Conservation (phyloP, 2,797 vertebrate genomes). For the Rhadinocentrus ornatus region DNA sequence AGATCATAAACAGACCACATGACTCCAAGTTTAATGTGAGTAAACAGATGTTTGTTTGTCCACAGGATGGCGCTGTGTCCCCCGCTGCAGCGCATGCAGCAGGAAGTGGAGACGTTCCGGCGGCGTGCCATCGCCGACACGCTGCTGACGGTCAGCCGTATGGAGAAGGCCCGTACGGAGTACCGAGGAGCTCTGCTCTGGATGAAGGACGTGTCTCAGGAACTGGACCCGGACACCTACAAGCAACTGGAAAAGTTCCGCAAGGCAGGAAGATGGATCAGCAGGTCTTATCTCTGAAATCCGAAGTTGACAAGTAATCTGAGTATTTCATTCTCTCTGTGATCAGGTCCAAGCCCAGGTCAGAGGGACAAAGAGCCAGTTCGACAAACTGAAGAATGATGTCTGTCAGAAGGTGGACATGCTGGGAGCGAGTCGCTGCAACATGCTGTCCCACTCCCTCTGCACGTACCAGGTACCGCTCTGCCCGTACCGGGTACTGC, state of each 20-base stretch:
- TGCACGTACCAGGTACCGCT: too few relatives aligned
- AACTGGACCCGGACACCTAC: conserved; percentile 89
- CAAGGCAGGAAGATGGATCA: conserved; percentile 72
- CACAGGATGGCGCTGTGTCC: conserved; percentile 83
- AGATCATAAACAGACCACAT: background rate
- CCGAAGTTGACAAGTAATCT: too few relatives aligned
- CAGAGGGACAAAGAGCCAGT: conserved; percentile 85
- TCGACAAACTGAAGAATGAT: conserved; percentile 88
- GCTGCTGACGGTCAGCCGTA: conserved; percentile 84
- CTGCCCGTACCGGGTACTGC: too few relatives aligned
- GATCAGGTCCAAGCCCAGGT: conserved; percentile 85
- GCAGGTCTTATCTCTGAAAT: too few relatives aligned
- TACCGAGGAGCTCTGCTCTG: conserved; percentile 87
- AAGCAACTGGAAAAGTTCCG: conserved; percentile 91
- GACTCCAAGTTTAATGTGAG: too few relatives aligned
- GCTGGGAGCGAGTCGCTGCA: conserved; percentile 87
- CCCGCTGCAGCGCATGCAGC: conserved; percentile 85
- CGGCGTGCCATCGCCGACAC: conserved; percentile 86
- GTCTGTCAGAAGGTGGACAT: conserved; percentile 89
- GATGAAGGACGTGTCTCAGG: conserved; percentile 90
- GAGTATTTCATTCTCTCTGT: background rate
- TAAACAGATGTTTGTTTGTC: background rate
- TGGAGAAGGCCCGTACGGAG: conserved; percentile 88
- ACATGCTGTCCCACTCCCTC: conserved; percentile 78
- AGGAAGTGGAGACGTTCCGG: conserved; percentile 89